Conservation (phyloP, 2,113 vertebrate genomes). For the Malurus melanocephalus region DNA sequence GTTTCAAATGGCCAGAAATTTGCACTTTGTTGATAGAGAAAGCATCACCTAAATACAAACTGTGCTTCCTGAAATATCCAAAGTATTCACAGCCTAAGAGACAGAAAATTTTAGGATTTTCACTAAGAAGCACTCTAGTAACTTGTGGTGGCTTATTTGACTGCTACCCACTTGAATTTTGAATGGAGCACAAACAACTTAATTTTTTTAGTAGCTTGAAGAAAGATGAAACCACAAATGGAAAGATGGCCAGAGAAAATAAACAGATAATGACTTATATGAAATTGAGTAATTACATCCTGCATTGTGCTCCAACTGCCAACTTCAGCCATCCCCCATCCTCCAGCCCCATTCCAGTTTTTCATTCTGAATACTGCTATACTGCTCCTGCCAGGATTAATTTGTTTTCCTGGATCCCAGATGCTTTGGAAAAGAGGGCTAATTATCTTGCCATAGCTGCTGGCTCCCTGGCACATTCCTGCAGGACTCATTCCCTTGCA, state of each 20-base stretch:
- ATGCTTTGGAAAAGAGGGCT: neutral
- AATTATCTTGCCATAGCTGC: constrained; percentile 14
- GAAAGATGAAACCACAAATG: neutral
- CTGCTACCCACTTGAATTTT: neutral
- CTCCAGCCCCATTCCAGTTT: neutral
- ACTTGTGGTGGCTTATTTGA: neutral
- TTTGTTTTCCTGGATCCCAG: neutral
- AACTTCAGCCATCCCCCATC: neutral
- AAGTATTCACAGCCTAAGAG: neutral
- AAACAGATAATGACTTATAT: neutral
- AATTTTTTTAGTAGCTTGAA: neutral
- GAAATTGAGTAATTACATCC: neutral
- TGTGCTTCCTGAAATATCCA: neutral
- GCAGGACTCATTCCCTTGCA: neutral
- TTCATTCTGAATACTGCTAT: neutral
- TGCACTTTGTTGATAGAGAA: neutral
- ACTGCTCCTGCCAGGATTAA: neutral
- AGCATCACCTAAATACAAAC: neutral
- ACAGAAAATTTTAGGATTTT: neutral
- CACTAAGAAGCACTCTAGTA: neutral
- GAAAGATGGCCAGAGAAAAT: neutral
- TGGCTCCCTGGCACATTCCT: neutral
- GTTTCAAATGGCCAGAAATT: neutral
- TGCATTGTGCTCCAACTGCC: neutral
- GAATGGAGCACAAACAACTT: neutral